These are phyloP conservation scores for Gymnarchus niloticus DNA, from an alignment of 2,113 vertebrate species.

Conservation along the genomic window DNA sequence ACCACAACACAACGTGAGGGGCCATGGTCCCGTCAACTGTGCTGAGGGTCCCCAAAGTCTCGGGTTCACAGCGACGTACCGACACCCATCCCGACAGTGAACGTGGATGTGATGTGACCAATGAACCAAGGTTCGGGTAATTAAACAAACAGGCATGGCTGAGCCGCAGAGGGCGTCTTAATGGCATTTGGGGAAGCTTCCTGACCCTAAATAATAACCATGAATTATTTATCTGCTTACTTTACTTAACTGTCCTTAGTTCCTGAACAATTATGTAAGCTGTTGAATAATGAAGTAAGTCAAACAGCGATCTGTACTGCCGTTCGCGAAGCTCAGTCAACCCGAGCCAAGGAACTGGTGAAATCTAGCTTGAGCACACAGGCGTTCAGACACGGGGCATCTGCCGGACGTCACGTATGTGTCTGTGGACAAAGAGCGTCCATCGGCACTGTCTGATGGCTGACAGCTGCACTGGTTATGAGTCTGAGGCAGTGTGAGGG, in stretches of 20 bases:
- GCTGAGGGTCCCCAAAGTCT: too few relatives aligned
- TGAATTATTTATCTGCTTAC: neutral
- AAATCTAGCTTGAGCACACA: neutral
- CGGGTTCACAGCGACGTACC: too few relatives aligned
- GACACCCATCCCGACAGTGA: too few relatives aligned
- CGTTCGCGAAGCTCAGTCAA: neutral
- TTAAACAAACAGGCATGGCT: neutral
- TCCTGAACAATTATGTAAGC: neutral
- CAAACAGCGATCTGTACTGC: neutral
- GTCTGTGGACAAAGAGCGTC: neutral
- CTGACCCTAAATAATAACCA: constrained; percentile 1
- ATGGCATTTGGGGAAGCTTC: neutral
- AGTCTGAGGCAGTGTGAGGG: neutral
- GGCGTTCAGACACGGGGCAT: too few relatives aligned
- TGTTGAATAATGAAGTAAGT: neutral
- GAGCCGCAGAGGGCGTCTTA: neutral
- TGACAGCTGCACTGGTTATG: neutral
- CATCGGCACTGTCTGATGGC: too few relatives aligned
- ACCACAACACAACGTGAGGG: too few relatives aligned
- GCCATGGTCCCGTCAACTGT: too few relatives aligned
- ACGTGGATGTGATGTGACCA: neutral
- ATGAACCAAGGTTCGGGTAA: neutral
- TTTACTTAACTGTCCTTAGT: neutral
- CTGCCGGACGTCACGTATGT: too few relatives aligned
- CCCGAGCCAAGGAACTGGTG: neutral